These are phyloP conservation scores for Eulemur rubriventer DNA, from an alignment of 2,797 vertebrate genomes.

Conservation along the genomic window DNA sequence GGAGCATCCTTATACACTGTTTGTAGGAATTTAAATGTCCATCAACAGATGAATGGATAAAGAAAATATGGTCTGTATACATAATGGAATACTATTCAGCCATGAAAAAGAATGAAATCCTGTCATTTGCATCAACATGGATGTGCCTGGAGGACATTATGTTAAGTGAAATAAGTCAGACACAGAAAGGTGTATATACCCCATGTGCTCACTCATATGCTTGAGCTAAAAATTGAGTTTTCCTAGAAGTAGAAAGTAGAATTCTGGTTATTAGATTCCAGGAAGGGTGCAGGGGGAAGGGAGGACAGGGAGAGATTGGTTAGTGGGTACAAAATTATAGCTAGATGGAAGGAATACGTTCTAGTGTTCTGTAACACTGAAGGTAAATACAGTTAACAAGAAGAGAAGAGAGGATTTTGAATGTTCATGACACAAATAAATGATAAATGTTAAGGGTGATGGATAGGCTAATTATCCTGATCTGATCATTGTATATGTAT, in stretches of 20 bases:
- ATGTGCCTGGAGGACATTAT: not conserved
- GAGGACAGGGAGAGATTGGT: not conserved
- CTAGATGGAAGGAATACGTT: not conserved
- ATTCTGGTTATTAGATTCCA: not conserved
- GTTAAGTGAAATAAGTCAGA: not conserved
- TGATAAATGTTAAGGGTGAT: not conserved
- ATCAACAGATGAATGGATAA: not conserved
- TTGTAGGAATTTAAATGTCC: not conserved
- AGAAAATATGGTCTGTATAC: not conserved
- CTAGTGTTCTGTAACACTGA: not conserved
- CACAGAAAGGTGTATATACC: not conserved
- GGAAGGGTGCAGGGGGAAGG: not conserved
- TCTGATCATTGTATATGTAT: not conserved
- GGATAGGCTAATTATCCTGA: not conserved
- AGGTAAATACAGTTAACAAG: not conserved
- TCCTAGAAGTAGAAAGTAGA: not conserved
- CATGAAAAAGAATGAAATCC: not conserved
- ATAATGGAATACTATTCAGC: not conserved
- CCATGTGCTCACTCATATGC: not conserved
- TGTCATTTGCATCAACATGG: not conserved
- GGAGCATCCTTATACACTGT: not conserved
- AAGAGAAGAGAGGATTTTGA: not conserved
- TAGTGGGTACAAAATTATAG: not conserved
- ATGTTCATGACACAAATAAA: not conserved
- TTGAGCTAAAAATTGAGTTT: not conserved